Evolutionary conservation across 92 coral and sea anemone genomes (phyloP), one percentile per base, ranked within the genome.

Genomic region (Umimayanthus kanabou): DNA sequence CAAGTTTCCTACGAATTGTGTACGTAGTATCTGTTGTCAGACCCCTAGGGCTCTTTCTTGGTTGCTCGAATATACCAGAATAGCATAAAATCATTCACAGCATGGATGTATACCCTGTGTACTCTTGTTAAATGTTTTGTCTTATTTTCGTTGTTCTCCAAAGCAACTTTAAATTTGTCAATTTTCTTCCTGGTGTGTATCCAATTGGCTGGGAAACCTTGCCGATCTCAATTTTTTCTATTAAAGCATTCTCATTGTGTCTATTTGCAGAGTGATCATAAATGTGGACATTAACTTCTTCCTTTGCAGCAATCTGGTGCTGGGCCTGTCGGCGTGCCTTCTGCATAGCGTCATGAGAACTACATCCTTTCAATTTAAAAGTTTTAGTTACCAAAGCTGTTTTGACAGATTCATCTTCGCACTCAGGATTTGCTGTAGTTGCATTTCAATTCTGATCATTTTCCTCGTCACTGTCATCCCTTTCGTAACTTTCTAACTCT

Each of bases 191-290:
- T 20, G 94, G 92, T 6, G 86, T 87, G 73, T 89, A 89, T 1
- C 88, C 86, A 18, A 89, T 40, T 18, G 90, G 76, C 4, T 84
- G 45, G 74, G 75, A 81, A 81, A 16, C 22, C 1, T 18, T 76
- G 3, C 40, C 66, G 0, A 79, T 2, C 23, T 14, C n/a, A 0
- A 64, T 84, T 76, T 85, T 88, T 6, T 82, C 85, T 0, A 92
- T 70, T 8, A 89, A 16, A 4, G 94, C 94, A 89, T 92, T 92
- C 49, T 92, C 90, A 37, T 92, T 92, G 13, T 30, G 26, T 29
- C 58, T 22, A 43, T 91, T 91, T 2, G 45, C 84, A 3, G 86
- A 80, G 45, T 87, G 85, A 4, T 82, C 43, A 18, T 49, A 4
- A 14, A 87, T 49, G 20, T 61, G 33, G 6, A 90, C 28, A 1